Percentiles rank a stretch among this genome's conserved stretches.
phyloP scores from a whole-genome alignment of 37 sponge, comb jelly and placozoan species.

The Diacarnus erythraeanus region DNA sequence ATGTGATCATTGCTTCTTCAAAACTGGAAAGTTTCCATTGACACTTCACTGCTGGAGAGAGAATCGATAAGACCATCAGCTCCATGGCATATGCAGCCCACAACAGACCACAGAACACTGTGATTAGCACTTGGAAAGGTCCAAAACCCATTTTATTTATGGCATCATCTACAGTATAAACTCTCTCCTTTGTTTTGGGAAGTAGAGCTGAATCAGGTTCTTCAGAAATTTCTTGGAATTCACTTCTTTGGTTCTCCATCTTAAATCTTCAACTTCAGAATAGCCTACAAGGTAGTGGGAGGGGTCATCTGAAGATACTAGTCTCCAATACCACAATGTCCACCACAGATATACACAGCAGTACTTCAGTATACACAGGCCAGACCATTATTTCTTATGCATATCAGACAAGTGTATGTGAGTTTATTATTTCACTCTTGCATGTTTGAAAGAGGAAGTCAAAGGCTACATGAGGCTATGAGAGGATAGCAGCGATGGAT shows the following conservation, averaged over 20 bases:
- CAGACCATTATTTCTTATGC: no score
- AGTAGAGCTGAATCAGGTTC: neutral
- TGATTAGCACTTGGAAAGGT: slow-evolving; percentile 60
- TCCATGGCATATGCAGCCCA: slow-evolving; percentile 56
- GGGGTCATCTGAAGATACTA: no score
- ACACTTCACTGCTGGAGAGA: slow-evolving; percentile 44
- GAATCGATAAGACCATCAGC: slow-evolving; percentile 48
- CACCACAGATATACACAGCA: no score
- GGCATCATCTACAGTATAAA: slow-evolving; percentile 80
- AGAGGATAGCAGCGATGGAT: no score
- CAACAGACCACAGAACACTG: slow-evolving; percentile 51
- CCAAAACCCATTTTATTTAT: slow-evolving; percentile 80
- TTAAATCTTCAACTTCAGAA: no score
- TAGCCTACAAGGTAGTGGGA: no score
- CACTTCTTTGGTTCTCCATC: neutral
- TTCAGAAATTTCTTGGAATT: neutral
- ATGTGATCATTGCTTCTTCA: slow-evolving; percentile 51
- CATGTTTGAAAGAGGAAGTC: no score
- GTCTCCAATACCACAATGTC: no score
- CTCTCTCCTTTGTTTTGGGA: neutral
- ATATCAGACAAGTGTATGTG: no score
- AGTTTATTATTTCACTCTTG: no score
- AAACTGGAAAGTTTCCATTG: slow-evolving; percentile 31
- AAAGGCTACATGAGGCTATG: no score
- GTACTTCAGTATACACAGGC: no score